Percentiles rank a stretch among this genome's conserved stretches.
phyloP scores from a whole-genome alignment of 2,113 vertebrate genomes.

The Lampris incognitus region DNA sequence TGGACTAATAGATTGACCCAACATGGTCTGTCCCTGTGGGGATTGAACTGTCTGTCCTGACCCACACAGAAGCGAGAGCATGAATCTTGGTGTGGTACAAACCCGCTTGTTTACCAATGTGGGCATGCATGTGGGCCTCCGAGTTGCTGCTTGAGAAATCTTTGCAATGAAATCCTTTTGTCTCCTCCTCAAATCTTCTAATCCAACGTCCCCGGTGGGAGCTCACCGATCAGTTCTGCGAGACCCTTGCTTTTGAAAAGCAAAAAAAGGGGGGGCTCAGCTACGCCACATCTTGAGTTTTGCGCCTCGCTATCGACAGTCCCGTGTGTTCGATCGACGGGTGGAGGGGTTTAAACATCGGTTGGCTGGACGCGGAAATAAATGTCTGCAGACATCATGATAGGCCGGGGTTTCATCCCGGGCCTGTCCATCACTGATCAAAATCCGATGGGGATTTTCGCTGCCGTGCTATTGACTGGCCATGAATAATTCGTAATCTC shows the following conservation, averaged over 20 bases:
- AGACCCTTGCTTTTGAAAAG: conserved; percentile 42
- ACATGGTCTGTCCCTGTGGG: conserved; percentile 2
- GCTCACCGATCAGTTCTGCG: conserved; percentile 51
- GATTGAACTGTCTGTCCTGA: conserved; percentile 27
- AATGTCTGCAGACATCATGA: conserved; percentile 36
- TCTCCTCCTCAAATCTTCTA: conserved; percentile 72
- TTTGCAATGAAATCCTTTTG: conserved; percentile 69
- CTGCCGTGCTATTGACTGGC: conserved; percentile 48
- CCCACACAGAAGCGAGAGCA: neutral
- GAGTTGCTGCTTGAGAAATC: conserved; percentile 55
- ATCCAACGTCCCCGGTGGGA: conserved; percentile 62
- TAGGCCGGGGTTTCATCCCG: conserved; percentile 30
- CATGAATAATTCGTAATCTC: conserved; percentile 60
- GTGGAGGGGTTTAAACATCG: conserved; percentile 41
- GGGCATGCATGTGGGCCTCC: conserved; percentile 59
- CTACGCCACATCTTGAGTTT: too few relatives aligned
- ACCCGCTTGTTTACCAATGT: conserved; percentile 50
- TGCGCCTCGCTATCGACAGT: too few relatives aligned
- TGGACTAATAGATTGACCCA: neutral
- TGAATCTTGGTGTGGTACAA: conserved; percentile 19
- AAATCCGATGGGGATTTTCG: conserved; percentile 35
- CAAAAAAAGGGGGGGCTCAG: conserved; percentile 7
- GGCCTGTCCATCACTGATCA: conserved; percentile 39
- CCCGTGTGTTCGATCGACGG: conserved; percentile 21
- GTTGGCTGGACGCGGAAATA: conserved; percentile 45